A percentile compares a stretch with the other conserved stretches of the same genome.
Evolutionary conservation across 2,888 invertebrate species (phyloP).

Genomic region (Rhagium mordax): DNA sequence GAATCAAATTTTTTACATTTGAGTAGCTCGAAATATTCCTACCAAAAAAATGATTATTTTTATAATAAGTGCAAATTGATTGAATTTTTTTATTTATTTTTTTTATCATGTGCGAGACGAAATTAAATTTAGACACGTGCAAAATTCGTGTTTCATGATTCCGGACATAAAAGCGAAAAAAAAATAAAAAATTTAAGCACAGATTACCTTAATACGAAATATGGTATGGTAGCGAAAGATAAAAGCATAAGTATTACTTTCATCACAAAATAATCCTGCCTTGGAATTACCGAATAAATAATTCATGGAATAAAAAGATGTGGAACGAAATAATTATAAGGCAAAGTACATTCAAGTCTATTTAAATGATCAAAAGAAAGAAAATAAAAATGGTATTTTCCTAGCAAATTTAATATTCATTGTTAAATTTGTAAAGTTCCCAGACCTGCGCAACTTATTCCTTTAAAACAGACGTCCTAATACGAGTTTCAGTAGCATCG

Average conservation of each 20-base stretch:
- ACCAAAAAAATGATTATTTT: too few relatives aligned
- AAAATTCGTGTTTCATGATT: too few relatives aligned
- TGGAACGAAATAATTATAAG: background rate
- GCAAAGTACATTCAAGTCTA: background rate
- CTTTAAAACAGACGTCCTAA: constrained; percentile 23
- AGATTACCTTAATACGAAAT: background rate
- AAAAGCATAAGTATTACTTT: background rate
- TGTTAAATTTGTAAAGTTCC: constrained; percentile 35
- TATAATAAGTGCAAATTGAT: too few relatives aligned
- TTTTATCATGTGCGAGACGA: too few relatives aligned
- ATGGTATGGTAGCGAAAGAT: background rate
- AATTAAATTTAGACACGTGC: too few relatives aligned
- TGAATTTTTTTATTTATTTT: too few relatives aligned
- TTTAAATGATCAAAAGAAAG: background rate
- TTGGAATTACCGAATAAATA: constrained; percentile 7
- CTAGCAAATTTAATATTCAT: constrained; percentile 33
- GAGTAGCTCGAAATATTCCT: too few relatives aligned
- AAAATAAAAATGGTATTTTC: background rate
- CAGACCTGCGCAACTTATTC: constrained; percentile 39
- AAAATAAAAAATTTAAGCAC: background rate
- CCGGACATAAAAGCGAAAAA: background rate
- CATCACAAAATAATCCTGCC: background rate
- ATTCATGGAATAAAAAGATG: background rate
- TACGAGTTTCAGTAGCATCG: constrained; percentile 40
- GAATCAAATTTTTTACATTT: too few relatives aligned